Evolutionary conservation across 2,113 vertebrate species (phyloP).

Genomic region (Peucedramus taeniatus): DNA sequence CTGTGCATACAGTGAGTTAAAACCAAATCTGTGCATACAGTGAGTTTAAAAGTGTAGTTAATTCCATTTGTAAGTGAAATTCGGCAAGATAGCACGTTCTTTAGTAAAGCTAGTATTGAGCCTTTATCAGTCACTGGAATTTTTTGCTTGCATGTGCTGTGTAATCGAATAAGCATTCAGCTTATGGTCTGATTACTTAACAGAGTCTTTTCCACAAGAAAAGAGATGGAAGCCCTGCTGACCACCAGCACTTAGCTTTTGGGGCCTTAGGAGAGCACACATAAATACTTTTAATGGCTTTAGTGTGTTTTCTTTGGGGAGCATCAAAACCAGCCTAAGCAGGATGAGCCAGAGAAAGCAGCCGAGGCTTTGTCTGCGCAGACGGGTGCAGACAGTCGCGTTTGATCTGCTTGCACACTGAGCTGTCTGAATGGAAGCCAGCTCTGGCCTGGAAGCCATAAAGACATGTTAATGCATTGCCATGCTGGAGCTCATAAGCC

Average conservation of each 20-base stretch:
- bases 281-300: constrained; percentile 28
- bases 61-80: background rate
- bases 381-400: constrained; percentile 7
- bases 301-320: constrained; percentile 24
- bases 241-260: constrained; percentile 19
- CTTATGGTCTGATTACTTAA: background rate
- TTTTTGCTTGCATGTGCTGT: background rate
- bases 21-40: background rate
- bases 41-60: background rate
- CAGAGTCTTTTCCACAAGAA: background rate
- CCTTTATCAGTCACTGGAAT: background rate
- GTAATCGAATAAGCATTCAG: background rate
- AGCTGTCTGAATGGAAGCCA: constrained; percentile 46
- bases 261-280: background rate
- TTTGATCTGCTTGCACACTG: constrained; percentile 50
- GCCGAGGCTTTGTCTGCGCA: background rate
- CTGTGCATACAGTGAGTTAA: background rate
- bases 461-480: constrained; percentile 35
- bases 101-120: background rate
- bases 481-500: constrained; percentile 14
- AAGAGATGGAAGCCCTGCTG: background rate
- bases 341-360: constrained; percentile 40
- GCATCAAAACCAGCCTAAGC: constrained; percentile 28
- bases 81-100: rapidly evolving
- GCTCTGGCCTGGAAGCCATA: constrained; percentile 43